Evolutionary conservation across 2,888 invertebrate genomes (phyloP).

Genomic region (Dorcus parallelipipedus): DNA sequence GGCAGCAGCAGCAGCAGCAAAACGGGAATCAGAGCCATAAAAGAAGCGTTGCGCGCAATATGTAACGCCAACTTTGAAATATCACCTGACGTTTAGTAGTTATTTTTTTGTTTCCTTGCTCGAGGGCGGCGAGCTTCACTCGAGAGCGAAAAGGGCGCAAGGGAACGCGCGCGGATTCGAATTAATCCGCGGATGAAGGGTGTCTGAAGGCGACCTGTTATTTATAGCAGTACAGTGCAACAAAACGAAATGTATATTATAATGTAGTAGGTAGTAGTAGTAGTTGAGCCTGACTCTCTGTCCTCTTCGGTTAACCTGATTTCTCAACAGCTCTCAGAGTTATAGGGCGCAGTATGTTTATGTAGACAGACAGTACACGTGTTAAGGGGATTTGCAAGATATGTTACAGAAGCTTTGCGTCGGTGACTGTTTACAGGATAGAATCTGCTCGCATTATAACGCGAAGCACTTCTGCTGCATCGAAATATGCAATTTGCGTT

Average conservation of each 20-base stretch:
- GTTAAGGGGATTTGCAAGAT: conserved; percentile 34
- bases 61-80: conserved; percentile 30
- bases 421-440: conserved; percentile 23
- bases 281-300: conserved; percentile 1
- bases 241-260: conserved; percentile 3
- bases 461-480: too few species aligned
- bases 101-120: conserved; percentile 4
- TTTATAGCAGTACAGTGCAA: neutral
- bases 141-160: neutral
- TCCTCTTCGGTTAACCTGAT: conserved; percentile 12
- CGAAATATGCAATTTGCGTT: too few species aligned
- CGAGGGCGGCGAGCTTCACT: neutral
- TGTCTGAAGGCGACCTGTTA: conserved; percentile 1
- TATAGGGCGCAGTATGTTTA: conserved; percentile 23
- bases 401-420: conserved; percentile 26
- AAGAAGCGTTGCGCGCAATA: conserved; percentile 27
- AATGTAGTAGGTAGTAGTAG: conserved; percentile 2
- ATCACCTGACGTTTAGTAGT: conserved; percentile 20
- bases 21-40: conserved; percentile 28
- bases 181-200: conserved; percentile 15
- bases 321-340: conserved; percentile 10
- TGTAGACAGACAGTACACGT: conserved; percentile 30
- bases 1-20: conserved; percentile 10
- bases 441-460: neutral
- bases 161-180: neutral